Evolutionary conservation across 2,113 vertebrate genomes (phyloP), one percentile per base, ranked within the genome.

Genomic region (Phrynosoma platyrhinos): DNA sequence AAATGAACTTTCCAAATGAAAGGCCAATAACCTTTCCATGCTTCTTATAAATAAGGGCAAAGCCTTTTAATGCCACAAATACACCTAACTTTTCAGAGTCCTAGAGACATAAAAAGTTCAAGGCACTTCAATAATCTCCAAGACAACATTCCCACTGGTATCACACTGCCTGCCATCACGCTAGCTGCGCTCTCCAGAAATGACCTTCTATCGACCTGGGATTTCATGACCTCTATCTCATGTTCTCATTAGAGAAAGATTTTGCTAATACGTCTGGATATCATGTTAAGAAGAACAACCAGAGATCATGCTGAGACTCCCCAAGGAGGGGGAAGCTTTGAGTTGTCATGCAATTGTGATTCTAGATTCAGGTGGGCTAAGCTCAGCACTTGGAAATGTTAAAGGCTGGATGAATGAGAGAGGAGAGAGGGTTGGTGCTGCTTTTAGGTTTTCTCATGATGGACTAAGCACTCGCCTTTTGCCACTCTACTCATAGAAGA

Each of bases 51-150:
- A 79, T 16, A 20, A 30, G 36, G 62, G 36, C n/a, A 64, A 78
- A 25, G n/a, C 81, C 20, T 40, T 80, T 36, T 74, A 83, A 75
- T 75, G 27, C 68, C 25, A 25, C 32, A 27, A 40, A 1, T 76
- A 12, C 36, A 42, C 71, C 53, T 85, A 85, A 87, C 53, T 77
- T 69, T 85, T 72, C 74, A 32, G 66, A 62, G 47, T 53, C 36
- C 23, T 75, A 74, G 74, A 47, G 53, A 36, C 40, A 69, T 36
- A 30, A 42, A 82, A 90, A 74, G 74, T 83, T 85, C 81, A 76
- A 42, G 83, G 82, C 36, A 18, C 42, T 64, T 75, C 42, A 69
- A 55, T 82, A 84, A 79, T 87, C 79, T 52, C 47, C n/a, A 0
- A 20, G 30, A 42, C 40, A 79, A 86, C 84, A 83, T 32, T 79